phyloP scores from a whole-genome alignment of 2,888 invertebrate genomes.

The Tipula confusa region DNA sequence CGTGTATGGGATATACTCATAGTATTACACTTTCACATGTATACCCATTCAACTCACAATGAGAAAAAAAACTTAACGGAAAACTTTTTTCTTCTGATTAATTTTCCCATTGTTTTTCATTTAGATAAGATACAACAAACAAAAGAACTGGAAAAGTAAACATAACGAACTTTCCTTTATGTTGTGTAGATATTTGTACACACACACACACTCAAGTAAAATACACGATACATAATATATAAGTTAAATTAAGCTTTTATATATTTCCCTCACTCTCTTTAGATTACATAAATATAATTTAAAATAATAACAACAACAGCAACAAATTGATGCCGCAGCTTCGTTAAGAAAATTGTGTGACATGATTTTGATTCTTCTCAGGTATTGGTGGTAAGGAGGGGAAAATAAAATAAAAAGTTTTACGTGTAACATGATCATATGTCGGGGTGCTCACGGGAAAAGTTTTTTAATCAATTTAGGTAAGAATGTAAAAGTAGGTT shows the following conservation, averaged over 20 bases:
- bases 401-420: background rate
- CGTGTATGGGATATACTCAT: background rate
- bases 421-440: background rate
- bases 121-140: background rate
- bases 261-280: background rate
- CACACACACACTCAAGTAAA: background rate
- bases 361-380: background rate
- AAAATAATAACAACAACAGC: background rate
- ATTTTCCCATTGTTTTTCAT: background rate
- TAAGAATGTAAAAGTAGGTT: background rate
- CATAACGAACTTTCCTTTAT: background rate
- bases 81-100: background rate
- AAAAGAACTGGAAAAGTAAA: conserved; percentile 5
- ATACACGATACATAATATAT: background rate
- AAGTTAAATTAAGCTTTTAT: conserved; percentile 3
- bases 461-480: background rate
- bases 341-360: background rate
- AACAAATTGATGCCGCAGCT: background rate
- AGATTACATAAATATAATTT: conserved; percentile 15
- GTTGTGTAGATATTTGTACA: background rate
- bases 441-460: background rate
- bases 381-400: too few relatives aligned
- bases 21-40: background rate
- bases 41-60: too few relatives aligned
- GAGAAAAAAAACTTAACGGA: background rate